A percentile compares a stretch with the other conserved stretches of the same genome.
These are phyloP conservation scores for Neogobius melanostomus DNA, from an alignment of 2,113 vertebrate species.

Conservation along the genomic window DNA sequence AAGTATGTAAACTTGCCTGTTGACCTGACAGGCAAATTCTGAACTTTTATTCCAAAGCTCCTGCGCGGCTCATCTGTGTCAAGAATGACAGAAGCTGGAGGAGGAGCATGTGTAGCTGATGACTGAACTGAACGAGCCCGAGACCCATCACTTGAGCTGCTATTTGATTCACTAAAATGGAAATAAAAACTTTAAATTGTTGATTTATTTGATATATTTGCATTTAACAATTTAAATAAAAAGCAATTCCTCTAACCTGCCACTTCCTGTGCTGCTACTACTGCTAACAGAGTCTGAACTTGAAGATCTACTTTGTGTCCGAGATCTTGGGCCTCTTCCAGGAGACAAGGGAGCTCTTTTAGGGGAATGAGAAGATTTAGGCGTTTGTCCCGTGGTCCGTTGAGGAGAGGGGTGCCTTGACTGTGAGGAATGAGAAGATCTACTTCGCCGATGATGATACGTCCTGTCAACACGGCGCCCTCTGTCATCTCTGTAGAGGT, in stretches of 20 bases:
- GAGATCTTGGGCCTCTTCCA: slow-evolving; percentile 78
- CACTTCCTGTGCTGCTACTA: slow-evolving; percentile 95
- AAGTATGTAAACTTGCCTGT: slow-evolving; percentile 80
- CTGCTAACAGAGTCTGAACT: slow-evolving; percentile 98
- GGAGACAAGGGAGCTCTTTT: slow-evolving; percentile 79
- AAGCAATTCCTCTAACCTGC: slow-evolving; percentile 82
- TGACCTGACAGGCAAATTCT: slow-evolving; percentile 96
- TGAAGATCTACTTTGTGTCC: slow-evolving; percentile 89
- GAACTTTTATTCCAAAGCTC: slow-evolving; percentile 98
- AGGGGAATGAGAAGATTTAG: slow-evolving; percentile 89
- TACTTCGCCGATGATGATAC: slow-evolving; percentile 94
- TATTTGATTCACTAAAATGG: slow-evolving; percentile 91
- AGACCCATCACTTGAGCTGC: slow-evolving; percentile 94
- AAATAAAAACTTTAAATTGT: neutral
- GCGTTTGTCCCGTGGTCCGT: slow-evolving; percentile 86
- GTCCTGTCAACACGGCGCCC: slow-evolving; percentile 90
- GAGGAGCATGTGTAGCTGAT: slow-evolving; percentile 88
- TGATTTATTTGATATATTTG: neutral
- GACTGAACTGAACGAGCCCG: slow-evolving; percentile 93
- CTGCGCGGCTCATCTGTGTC: slow-evolving; percentile 97
- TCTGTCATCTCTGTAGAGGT: slow-evolving; percentile 92
- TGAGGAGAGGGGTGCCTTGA: slow-evolving; percentile 97
- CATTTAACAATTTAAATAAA: neutral
- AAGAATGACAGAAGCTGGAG: slow-evolving; percentile 81
- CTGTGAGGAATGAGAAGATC: slow-evolving; percentile 97